Evolutionary conservation across 2,888 invertebrate genomes (phyloP), one percentile per base, ranked within the genome.

Genomic region (Cerastis leucographa): DNA sequence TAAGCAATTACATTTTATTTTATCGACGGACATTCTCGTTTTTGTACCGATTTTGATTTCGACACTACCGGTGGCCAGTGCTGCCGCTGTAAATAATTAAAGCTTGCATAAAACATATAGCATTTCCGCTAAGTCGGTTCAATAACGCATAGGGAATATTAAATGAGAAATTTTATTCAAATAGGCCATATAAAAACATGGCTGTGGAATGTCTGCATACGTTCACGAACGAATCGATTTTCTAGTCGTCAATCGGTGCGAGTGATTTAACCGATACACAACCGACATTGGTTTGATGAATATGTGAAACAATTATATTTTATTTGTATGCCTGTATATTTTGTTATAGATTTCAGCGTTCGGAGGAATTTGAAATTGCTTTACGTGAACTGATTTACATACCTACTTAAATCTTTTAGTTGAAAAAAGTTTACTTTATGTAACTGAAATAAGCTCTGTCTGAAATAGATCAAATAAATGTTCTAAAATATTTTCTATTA

Each of bases 221-320:
- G 89, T 90, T 92, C 91, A 89, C 92, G 90, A 90, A 87, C 92
- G 90, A 94, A 95, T 95, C 95, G 94, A 95, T 95, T 95, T 94
- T 92, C 93, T 92, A 92, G 92, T 92, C 90, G 93, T 94, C 94
- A 93, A 92, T 93, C 93, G 92, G 86, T 68, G 78, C 89, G 88
- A 90, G 91, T 95, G 94, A 95, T 94, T 94, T 95, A 95, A 94
- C 93, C 93, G 94, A 91, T 93, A 91, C 93, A 92, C 92, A 92
- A 89, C 87, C 91, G 89, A 89, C 90, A 90, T 89, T 89, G 90
- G 90, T 92, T 85, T 83, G 89, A 81, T 87, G 88, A 80, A 85
- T 87, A 88, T 88, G 85, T 89, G 89, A 89, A 89, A 88, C 90
- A 85, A 88, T 87, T 85, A 80, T 82, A 77, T 85, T 84, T 87